phyloP scores from a whole-genome alignment of 2,888 invertebrate species.

The Drosophila kambysellisi region DNA sequence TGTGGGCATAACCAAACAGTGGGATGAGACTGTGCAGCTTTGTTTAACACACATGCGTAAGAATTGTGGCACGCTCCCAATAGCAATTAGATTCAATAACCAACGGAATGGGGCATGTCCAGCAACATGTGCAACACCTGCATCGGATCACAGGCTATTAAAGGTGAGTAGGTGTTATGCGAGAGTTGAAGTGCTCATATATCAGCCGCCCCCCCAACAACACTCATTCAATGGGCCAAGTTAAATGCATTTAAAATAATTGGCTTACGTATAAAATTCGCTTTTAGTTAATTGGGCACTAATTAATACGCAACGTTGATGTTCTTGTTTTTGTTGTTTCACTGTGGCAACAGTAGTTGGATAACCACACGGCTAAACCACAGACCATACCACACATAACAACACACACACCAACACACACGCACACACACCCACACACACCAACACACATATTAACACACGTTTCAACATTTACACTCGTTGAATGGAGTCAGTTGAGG shows the following conservation, averaged over 20 bases:
- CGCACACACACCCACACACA: not conserved
- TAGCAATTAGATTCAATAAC: slow-evolving; percentile 31
- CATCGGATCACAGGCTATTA: slow-evolving; percentile 10
- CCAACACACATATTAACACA: slow-evolving; percentile 7
- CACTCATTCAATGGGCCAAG: slow-evolving; percentile 30
- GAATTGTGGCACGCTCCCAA: slow-evolving; percentile 14
- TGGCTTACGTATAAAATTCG: slow-evolving; percentile 68
- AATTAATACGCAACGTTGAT: slow-evolving; percentile 66
- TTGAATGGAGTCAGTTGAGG: slow-evolving; percentile 58
- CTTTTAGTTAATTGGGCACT: slow-evolving; percentile 73
- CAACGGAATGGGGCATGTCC: slow-evolving; percentile 9
- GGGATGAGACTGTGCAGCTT: not conserved
- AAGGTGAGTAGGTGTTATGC: slow-evolving; percentile 17
- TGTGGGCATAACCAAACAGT: not conserved
- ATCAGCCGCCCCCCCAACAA: slow-evolving; percentile 4
- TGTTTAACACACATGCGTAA: not conserved
- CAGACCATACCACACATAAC: slow-evolving; percentile 27
- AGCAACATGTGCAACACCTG: slow-evolving; percentile 21
- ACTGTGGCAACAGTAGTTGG: slow-evolving; percentile 7
- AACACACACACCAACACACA: slow-evolving; percentile 26
- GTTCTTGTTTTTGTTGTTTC: slow-evolving; percentile 3
- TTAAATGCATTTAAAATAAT: slow-evolving; percentile 77
- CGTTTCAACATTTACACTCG: slow-evolving; percentile 38
- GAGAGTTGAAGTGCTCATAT: slow-evolving; percentile 14
- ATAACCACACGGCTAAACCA: slow-evolving; percentile 59